Base-by-base conservation (phyloP, 2,797 vertebrate genomes). In the Pangasius djambal region DNA sequence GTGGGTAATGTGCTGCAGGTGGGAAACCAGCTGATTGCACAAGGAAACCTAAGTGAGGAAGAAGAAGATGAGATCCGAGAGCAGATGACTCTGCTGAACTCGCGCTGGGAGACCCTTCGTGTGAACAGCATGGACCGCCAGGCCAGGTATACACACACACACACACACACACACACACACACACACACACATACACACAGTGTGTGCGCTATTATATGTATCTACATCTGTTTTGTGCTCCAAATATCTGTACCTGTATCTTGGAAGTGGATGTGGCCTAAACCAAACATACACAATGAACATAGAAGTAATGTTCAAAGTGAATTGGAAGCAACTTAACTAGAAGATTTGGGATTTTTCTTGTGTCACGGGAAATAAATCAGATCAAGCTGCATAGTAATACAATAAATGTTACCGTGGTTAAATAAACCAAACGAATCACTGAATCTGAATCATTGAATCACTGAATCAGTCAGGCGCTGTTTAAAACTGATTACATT, bases 91-190 rank as follows among this genome's bases (percentile, higher is more conserved):
- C 96, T 99, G 88, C 95, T 99, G 65, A 99, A 99, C 89, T 97
- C 97, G 0, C 97, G 99, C 87, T 99, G 99, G 99, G 99, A 99
- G 92, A 94, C 93, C 0, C 97, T 99, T 0, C 93, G 99, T 50
- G 97, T 99, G 87, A 97, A 95, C 48, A 99, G 98, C 92, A 99
- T 99, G 99, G 97, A 98, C 92, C 96, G 99, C 28, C 99, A 99
- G 92, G 97, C 98, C 88, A 96, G 97, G 99, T 52, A 5, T 0
- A 13, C 1, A 22, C 7, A 28, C 77, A 81, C 16, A 81, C 6
- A 48, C 8, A 20, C 18, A 9, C 69, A 1, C 69, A 37, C 34
- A 37, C 4, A 70, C 70, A 72, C 37, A 40, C 16, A 18, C 40
- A 75, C 37, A 40, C 16, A 18, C 40, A 75, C n/a, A 57, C 52